Evolutionary conservation across 1,140 invertebrate species (phyloP), one percentile per base, ranked within the genome.

Genomic region (Ceratina japonica): DNA sequence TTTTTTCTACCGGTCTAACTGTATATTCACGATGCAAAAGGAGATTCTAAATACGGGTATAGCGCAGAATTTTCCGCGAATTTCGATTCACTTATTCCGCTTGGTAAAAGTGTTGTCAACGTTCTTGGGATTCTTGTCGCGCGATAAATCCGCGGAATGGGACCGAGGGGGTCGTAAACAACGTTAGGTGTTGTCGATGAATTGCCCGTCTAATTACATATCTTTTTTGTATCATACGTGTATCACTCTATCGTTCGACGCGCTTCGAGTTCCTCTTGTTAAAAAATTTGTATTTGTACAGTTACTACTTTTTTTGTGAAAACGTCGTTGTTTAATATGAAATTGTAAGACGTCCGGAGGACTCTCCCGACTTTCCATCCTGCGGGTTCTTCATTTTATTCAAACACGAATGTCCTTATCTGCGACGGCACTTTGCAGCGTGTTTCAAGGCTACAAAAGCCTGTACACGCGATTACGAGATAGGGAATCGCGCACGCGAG

Each of bases 391-490:
- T 62, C 74, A 64, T 81, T 88, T 89, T 85, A 89, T 84, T 87
- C 83, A 84, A 85, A 86, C 86, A 85, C 86, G 85, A 87, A 84
- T 81, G 86, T 87, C 82, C 87, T 90, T 90, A 90, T 90, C 89
- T 90, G 80, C 79, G 86, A 84, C 84, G 83, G 85, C 85, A 88
- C 86, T 90, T 84, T 74, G 81, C 80, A 79, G 83, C 65, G 71
- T 81, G 84, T 87, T 89, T 89, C 84, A 85, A 87, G 87, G 82
- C 79, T 89, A 89, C 89, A 84, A 88, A 90, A 87, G 85, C 86
- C 86, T 79, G 85, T 87, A 88, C 89, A 89, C 89, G 88, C 90
- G 90, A 91, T 91, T 90, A 91, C 86, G 86, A 90, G 89, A 91
- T 89, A 91, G 81, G 84, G 80, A 80, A 89, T 91, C 85, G 73